Base-by-base conservation (phyloP, 2,113 vertebrate species). In the Scophthalmus maximus region DNA sequence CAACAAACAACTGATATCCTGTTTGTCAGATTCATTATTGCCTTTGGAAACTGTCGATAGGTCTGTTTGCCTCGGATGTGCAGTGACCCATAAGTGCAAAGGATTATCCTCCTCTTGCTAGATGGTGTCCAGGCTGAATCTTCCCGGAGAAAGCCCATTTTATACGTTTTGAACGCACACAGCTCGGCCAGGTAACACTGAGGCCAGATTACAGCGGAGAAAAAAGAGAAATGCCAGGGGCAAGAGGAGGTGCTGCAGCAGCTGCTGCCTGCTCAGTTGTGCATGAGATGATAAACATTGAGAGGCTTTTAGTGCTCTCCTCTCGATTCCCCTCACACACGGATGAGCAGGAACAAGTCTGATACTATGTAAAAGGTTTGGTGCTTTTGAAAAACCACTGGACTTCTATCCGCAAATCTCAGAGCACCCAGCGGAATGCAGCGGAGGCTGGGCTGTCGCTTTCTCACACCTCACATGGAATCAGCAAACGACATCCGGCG, bases 271-370 rank as follows among this genome's bases (percentile, higher is more conserved):
- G 84, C 75, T 90, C 79, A 88, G 71, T 83, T 90, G 87, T 73
- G 88, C 80, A 77, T 90, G 76, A 87, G 61, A 70, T 77, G 83
- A 72, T 78, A 36, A 88, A 90, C 79, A 83, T 56, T 72, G 34
- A 64, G 76, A 89, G 56, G 90, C 88, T 93, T 93, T 94, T 89
- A 87, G 81, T 59, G 83, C 74, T 83, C 71, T 83, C 87, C 84
- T 89, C 76, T 42, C 59, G 68, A 89, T 52, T 65, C 55, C 60
- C 42, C 66, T 91, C 52, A 76, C 88, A 89, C 84, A 74, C 84
- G 81, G 76, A 51, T 89, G 80, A 84, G 51, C 83, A 84, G 65
- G 49, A 83, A 85, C 81, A 87, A 53, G 69, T 73, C 52, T 38
- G 57, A 81, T 66, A 59, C 66, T 64, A 52, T 73, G 63, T 84